Evolutionary conservation across 1,140 invertebrate species (phyloP).

Genomic region (Penaeus japonicus): DNA sequence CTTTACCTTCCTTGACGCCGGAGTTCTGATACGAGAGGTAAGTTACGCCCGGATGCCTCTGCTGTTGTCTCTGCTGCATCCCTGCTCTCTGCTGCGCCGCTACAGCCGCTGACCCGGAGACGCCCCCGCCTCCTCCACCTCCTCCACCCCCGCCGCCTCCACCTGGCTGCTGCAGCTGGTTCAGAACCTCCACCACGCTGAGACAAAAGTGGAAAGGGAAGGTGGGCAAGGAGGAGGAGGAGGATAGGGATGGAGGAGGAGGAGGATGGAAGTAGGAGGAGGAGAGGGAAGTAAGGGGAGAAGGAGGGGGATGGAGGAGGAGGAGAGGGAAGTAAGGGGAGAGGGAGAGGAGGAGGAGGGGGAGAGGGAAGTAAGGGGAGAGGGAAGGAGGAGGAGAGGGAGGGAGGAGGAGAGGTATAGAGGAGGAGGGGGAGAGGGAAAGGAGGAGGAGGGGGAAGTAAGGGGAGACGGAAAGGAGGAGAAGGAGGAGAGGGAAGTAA

Average conservation of each 20-base stretch:
- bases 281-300: background rate
- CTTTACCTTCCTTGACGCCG: slow-evolving; percentile 19
- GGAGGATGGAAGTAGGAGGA: too few species aligned
- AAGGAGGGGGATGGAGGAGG: background rate
- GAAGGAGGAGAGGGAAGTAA: too few species aligned
- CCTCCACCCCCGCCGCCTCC: slow-evolving; percentile 15
- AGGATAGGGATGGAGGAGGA: too few species aligned
- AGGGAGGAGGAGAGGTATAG: background rate
- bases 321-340: background rate
- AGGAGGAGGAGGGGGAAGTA: background rate
- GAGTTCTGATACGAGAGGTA: slow-evolving; percentile 27
- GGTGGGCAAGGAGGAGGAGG: background rate
- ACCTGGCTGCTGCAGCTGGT: slow-evolving; percentile 44
- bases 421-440: background rate
- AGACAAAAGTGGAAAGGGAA: background rate
- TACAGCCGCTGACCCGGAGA: background rate
- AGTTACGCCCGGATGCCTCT: slow-evolving; percentile 8
- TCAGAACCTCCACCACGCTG: slow-evolving; percentile 50
- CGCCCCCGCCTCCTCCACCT: slow-evolving; percentile 2
- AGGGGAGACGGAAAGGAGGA: too few species aligned
- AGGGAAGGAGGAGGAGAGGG: background rate
- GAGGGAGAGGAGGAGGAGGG: background rate
- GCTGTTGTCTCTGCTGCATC: slow-evolving; percentile 10
- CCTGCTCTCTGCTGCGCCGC: background rate
- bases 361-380: background rate